Conservation (phyloP, 2,113 vertebrate species). For the Pomatostomus ruficeps region DNA sequence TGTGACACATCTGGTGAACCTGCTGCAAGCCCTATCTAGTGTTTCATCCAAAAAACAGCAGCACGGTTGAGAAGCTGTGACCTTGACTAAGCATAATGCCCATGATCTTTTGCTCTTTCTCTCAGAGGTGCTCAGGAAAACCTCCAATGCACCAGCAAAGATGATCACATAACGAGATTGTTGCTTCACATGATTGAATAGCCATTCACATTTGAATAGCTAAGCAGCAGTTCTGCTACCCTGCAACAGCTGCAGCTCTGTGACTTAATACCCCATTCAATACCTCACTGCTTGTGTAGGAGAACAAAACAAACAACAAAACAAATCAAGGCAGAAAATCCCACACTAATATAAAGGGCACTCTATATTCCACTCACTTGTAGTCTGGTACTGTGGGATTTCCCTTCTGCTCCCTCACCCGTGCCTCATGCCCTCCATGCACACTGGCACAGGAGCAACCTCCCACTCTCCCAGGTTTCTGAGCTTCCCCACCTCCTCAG, state of each 20-base stretch:
- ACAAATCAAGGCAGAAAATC: not conserved
- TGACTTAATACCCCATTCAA: not conserved
- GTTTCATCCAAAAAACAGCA: not conserved
- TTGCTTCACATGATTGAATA: not conserved
- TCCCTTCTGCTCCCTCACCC: not conserved
- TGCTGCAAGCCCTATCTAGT: not conserved
- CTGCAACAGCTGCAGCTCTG: not conserved
- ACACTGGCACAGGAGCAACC: not conserved
- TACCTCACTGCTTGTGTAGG: not conserved
- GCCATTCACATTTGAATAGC: not conserved
- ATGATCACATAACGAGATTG: rapidly evolving
- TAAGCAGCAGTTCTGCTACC: not conserved
- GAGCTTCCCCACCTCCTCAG: not conserved
- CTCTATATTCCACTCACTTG: not conserved
- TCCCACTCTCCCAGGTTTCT: not conserved
- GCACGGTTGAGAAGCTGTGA: not conserved
- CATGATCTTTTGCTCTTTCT: not conserved
- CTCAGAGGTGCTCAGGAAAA: not conserved
- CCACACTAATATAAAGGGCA: not conserved
- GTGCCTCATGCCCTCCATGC: not conserved
- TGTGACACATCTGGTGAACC: not conserved
- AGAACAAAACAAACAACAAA: not conserved
- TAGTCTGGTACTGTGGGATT: not conserved
- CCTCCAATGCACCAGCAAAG: not conserved
- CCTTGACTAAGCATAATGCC: not conserved